Percentiles rank a stretch among this genome's conserved stretches.
Conservation (phyloP, 1,140 invertebrate genomes). For the Amphibalanus amphitrite region DNA sequence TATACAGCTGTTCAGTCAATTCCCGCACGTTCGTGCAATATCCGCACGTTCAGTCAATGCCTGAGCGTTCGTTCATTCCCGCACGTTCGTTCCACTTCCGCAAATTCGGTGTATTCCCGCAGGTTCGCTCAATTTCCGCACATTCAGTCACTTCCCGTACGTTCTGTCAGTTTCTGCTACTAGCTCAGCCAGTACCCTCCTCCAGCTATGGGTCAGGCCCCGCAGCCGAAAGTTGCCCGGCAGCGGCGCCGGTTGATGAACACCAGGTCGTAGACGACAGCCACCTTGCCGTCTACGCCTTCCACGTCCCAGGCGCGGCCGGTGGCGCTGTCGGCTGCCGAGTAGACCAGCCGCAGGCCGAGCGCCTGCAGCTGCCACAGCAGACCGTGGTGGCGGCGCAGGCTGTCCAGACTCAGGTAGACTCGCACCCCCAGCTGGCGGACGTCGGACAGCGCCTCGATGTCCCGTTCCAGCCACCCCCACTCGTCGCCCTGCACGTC, state of each 20-base stretch:
- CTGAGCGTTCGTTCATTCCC: too few relatives aligned
- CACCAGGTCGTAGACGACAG: neutral
- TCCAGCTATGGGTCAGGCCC: too few relatives aligned
- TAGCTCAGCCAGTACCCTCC: too few relatives aligned
- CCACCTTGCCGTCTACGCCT: neutral
- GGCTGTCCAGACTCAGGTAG: neutral
- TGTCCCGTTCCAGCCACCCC: neutral
- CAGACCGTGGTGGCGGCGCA: neutral
- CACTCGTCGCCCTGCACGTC: neutral
- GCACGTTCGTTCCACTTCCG: too few relatives aligned
- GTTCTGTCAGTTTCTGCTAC: too few relatives aligned
- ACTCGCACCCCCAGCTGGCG: neutral
- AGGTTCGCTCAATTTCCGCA: too few relatives aligned
- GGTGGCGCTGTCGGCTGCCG: neutral
- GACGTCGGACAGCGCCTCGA: neutral
- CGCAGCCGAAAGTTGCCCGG: too few relatives aligned
- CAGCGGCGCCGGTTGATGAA: neutral
- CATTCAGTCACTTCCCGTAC: too few relatives aligned
- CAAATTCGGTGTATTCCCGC: too few relatives aligned
- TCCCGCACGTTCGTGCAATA: too few relatives aligned
- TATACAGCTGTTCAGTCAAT: too few relatives aligned
- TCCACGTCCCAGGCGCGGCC: neutral
- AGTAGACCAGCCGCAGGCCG: neutral
- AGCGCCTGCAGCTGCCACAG: neutral
- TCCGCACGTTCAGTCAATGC: too few relatives aligned